Conservation (phyloP, 2,888 invertebrate species). For the Mesoligia furuncula region DNA sequence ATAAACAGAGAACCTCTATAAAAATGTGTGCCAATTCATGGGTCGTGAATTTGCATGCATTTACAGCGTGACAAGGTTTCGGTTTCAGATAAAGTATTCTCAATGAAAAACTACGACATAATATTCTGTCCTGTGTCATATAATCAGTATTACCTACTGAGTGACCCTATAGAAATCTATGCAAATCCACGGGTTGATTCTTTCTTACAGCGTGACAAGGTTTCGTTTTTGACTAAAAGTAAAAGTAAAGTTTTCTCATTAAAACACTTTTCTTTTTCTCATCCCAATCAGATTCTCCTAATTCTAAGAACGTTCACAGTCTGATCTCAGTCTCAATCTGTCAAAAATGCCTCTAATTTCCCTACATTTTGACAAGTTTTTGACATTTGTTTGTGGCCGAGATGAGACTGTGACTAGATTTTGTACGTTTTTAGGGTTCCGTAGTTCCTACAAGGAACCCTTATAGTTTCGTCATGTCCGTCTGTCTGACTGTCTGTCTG, state of each 20-base stretch:
- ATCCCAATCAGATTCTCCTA: too few species aligned
- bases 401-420: too few species aligned
- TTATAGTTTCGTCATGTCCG: too few species aligned
- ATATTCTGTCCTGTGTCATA: background rate
- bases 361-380: too few species aligned
- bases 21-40: too few species aligned
- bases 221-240: background rate
- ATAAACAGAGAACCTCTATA: background rate
- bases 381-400: too few species aligned
- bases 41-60: background rate
- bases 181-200: conserved; percentile 36
- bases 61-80: background rate
- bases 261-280: background rate
- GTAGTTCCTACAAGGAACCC: too few species aligned
- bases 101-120: background rate
- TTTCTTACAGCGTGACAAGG: conserved; percentile 58
- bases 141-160: conserved; percentile 31
- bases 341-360: too few species aligned
- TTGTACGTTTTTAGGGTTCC: too few species aligned
- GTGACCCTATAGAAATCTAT: conserved; percentile 34
- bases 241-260: background rate
- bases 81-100: background rate
- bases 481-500: too few species aligned
- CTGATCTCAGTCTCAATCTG: too few species aligned
- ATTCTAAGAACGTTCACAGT: too few species aligned